Conservation (phyloP, 2,797 vertebrate genomes). For the Arremon brunneinucha region DNA sequence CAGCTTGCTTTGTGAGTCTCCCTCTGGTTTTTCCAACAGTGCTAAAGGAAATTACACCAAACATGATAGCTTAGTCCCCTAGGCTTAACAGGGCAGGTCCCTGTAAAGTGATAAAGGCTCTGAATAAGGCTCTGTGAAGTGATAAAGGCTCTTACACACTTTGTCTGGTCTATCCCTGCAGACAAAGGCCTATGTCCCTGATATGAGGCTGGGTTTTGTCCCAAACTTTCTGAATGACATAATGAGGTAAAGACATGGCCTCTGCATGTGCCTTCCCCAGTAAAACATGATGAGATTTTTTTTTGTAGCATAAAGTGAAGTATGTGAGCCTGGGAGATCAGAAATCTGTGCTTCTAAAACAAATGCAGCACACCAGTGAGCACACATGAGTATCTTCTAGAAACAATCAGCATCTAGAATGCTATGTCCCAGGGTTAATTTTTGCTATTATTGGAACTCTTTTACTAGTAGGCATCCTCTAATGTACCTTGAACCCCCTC, state of each 20-base stretch:
- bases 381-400: not conserved
- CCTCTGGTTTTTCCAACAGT: not conserved
- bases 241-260: not conserved
- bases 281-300: accelerated
- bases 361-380: not conserved
- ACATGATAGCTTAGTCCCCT: not conserved
- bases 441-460: not conserved
- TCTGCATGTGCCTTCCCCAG: not conserved
- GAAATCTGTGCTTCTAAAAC: not conserved
- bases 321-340: not conserved
- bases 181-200: not conserved
- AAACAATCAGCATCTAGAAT: not conserved
- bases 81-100: not conserved
- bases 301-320: not conserved
- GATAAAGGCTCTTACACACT: not conserved
- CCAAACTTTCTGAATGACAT: not conserved
- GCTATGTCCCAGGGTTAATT: not conserved
- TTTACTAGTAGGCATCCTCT: not conserved
- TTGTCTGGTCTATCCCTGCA: not conserved
- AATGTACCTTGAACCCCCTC: not conserved
- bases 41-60: not conserved
- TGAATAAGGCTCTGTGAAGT: not conserved
- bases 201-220: not conserved
- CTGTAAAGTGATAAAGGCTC: not conserved
- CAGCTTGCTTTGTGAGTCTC: not conserved